Conservation (phyloP, 2,797 vertebrate genomes). For the Spatula clypeata region DNA sequence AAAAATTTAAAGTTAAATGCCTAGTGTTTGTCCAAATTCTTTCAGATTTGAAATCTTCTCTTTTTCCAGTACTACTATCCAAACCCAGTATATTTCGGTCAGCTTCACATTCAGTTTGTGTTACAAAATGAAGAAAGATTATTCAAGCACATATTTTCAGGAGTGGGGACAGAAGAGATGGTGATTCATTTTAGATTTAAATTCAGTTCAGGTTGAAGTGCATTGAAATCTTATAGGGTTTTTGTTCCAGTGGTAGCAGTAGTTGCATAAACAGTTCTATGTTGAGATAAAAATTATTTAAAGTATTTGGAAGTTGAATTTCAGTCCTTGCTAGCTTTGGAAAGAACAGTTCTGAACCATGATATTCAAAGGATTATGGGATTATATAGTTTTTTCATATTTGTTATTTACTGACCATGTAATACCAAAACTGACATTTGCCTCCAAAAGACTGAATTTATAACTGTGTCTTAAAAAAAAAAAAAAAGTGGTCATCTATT, state of each 20-base stretch:
- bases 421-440: not conserved
- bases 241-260: not conserved
- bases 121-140: not conserved
- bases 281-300: not conserved
- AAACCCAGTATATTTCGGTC: not conserved
- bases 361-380: not conserved
- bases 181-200: not conserved
- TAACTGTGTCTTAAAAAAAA: accelerated
- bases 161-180: not conserved
- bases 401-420: not conserved
- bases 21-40: not conserved
- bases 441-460: not conserved
- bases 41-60: not conserved
- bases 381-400: not conserved
- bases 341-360: not conserved
- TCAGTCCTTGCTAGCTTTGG: not conserved
- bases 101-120: not conserved
- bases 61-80: not conserved
- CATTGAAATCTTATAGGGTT: not conserved
- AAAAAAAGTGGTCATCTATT: not conserved
- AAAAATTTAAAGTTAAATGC: not conserved
- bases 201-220: not conserved
- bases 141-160: not conserved
- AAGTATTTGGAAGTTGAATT: not conserved
- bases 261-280: not conserved